These are phyloP conservation scores for Aphelocoma coerulescens DNA, from an alignment of 2,113 vertebrate species.

Conservation along the genomic window DNA sequence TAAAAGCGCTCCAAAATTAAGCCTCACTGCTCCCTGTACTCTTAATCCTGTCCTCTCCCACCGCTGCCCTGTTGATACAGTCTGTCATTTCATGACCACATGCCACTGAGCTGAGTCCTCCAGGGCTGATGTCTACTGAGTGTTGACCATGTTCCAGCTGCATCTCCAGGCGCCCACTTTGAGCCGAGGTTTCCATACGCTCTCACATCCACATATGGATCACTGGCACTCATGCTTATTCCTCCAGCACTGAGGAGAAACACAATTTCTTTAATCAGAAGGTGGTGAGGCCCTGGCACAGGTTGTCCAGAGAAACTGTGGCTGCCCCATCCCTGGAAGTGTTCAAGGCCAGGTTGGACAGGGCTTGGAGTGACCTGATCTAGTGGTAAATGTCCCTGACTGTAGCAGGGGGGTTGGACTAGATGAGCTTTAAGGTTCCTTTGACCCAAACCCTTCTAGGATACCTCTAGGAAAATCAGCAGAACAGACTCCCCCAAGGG, in stretches of 20 bases:
- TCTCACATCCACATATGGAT: not conserved
- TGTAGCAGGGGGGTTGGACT: not conserved
- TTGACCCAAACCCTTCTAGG: not conserved
- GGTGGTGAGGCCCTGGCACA: not conserved
- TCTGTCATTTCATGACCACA: not conserved
- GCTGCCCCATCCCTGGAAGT: not conserved
- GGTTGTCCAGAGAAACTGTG: not conserved
- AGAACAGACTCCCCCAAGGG: not conserved
- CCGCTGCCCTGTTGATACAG: not conserved
- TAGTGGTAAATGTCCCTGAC: not conserved
- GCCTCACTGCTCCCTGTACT: not conserved
- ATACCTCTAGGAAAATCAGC: not conserved
- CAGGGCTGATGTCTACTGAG: not conserved
- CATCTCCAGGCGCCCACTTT: rapidly evolving
- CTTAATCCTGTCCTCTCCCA: not conserved
- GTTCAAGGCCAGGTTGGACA: not conserved
- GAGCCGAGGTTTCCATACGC: rapidly evolving
- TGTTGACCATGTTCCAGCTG: not conserved
- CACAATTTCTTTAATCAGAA: not conserved
- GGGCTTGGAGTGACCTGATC: not conserved
- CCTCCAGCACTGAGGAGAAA: not conserved
- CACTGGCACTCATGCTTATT: rapidly evolving
- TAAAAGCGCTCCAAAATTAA: not conserved
- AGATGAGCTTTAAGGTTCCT: not conserved
- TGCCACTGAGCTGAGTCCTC: constrained; percentile 25